These are phyloP conservation scores for Nineta flava DNA, from an alignment of 2,888 invertebrate species.

Conservation along the genomic window DNA sequence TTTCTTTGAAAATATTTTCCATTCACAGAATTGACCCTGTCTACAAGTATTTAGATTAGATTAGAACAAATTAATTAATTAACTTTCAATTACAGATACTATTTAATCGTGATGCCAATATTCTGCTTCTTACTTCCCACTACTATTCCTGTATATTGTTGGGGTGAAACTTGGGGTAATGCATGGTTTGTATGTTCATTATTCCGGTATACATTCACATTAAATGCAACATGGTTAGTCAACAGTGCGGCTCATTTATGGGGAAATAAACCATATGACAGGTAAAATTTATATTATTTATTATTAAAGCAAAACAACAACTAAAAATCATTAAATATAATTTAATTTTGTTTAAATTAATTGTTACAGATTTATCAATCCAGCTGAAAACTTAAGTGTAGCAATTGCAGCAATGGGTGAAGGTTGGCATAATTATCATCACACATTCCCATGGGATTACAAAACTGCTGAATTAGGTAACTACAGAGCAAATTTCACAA, in stretches of 20 bases:
- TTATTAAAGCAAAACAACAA: background rate
- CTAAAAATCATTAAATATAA: background rate
- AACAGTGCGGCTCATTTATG: conserved; percentile 80
- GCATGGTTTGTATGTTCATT: conserved; percentile 53
- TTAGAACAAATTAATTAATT: background rate
- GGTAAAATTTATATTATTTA: conserved; percentile 25
- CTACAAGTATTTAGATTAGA: background rate
- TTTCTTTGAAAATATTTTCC: too few species aligned
- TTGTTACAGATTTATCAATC: conserved; percentile 41
- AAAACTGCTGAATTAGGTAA: conserved; percentile 65
- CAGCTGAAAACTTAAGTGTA: conserved; percentile 53
- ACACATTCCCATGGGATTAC: conserved; percentile 76
- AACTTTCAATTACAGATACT: conserved; percentile 38
- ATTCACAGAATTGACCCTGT: too few species aligned
- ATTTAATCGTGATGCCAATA: conserved; percentile 55
- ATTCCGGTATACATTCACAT: conserved; percentile 61
- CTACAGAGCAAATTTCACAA: conserved; percentile 55
- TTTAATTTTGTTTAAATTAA: background rate
- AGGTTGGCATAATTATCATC: conserved; percentile 82
- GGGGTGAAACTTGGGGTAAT: conserved; percentile 56
- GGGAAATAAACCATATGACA: conserved; percentile 62
- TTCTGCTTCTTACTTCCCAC: conserved; percentile 67
- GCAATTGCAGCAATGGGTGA: conserved; percentile 54
- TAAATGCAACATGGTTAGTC: conserved; percentile 81
- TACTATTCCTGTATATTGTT: conserved; percentile 53